phyloP scores from a whole-genome alignment of 2,888 invertebrate species.

The Ischnura elegans region DNA sequence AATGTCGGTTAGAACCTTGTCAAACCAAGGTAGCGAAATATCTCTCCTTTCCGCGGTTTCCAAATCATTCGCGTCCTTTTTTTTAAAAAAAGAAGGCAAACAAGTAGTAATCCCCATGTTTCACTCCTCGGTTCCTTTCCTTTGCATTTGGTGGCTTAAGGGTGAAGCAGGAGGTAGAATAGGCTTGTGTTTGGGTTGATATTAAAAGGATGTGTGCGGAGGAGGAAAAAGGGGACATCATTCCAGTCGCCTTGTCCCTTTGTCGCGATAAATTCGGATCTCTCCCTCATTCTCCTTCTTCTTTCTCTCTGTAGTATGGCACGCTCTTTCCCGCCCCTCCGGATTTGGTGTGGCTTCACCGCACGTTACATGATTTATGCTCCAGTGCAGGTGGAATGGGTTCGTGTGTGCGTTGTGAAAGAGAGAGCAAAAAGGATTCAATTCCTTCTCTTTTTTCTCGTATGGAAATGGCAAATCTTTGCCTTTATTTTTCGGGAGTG shows the following conservation, averaged over 20 bases:
- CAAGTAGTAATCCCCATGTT: too few relatives aligned
- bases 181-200: neutral
- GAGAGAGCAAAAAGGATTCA: neutral
- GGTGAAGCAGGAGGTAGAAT: conserved; percentile 7
- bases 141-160: neutral
- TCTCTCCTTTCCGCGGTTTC: neutral
- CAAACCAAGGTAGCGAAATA: too few relatives aligned
- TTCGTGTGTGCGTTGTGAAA: neutral
- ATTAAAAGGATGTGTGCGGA: neutral
- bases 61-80: neutral
- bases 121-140: neutral
- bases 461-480: conserved; percentile 21
- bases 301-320: too few relatives aligned
- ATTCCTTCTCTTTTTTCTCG: neutral
- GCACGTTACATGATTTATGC: conserved; percentile 14
- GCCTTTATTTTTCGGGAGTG: neutral
- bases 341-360: conserved; percentile 2
- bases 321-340: too few relatives aligned
- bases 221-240: neutral
- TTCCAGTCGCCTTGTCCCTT: conserved; percentile 6
- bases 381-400: neutral
- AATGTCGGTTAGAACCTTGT: too few relatives aligned
- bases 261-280: conserved; percentile 4
- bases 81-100: neutral
- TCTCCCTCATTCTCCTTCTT: neutral